phyloP scores from a whole-genome alignment of 1,140 invertebrate species.

The Aphelenchoides avenae region DNA sequence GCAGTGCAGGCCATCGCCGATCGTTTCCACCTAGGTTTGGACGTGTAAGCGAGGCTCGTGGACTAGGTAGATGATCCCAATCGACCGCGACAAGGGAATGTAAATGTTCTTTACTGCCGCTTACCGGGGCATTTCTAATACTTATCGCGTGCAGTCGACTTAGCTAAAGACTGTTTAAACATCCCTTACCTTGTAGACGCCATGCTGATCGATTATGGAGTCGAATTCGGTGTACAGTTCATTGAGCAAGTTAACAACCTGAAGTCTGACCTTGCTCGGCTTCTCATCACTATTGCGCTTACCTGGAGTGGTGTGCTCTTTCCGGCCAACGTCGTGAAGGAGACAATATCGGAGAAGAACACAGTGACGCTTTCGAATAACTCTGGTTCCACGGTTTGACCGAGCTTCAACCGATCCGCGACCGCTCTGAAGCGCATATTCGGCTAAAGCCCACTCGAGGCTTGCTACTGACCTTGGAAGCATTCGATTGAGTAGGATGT shows the following conservation, averaged over 20 bases:
- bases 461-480: constrained; percentile 81
- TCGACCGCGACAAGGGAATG: too few species aligned
- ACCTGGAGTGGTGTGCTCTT: constrained; percentile 84
- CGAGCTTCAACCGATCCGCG: constrained; percentile 70
- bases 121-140: too few species aligned
- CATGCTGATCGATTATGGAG: constrained; percentile 83
- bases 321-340: constrained; percentile 91
- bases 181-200: constrained; percentile 96
- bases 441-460: too few species aligned
- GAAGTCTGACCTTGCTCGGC: too few species aligned
- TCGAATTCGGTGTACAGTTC: constrained; percentile 92
- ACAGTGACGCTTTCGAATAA: constrained; percentile 88
- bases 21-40: too few species aligned
- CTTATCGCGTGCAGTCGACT: too few species aligned
- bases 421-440: too few species aligned
- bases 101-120: too few species aligned
- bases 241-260: constrained; percentile 91
- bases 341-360: constrained; percentile 97
- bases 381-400: constrained; percentile 85
- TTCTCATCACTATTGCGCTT: constrained; percentile 18
- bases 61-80: too few species aligned
- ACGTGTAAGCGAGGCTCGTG: too few species aligned
- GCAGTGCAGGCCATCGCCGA: too few species aligned
- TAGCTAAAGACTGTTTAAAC: too few species aligned
- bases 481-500: constrained; percentile 81